Evolutionary conservation across 2,888 invertebrate species (phyloP).

Genomic region (Acheta domesticus): DNA sequence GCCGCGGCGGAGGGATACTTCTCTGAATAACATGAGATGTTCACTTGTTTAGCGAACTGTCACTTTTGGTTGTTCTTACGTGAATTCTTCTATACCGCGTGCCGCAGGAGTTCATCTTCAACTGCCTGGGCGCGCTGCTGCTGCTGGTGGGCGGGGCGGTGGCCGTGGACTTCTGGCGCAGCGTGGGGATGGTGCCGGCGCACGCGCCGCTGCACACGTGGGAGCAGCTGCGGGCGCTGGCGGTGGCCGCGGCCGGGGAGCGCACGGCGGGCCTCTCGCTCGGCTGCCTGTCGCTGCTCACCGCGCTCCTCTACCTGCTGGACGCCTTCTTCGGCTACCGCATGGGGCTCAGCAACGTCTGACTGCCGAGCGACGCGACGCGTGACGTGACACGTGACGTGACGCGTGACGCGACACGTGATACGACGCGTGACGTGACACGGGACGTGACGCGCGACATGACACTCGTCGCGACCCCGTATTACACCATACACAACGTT

Average conservation of each 20-base stretch:
- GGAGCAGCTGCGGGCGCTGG: slow-evolving; percentile 31
- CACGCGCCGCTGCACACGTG: slow-evolving; percentile 30
- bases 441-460: no score
- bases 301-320: slow-evolving; percentile 34
- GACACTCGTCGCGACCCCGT: no score
- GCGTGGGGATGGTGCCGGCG: slow-evolving; percentile 34
- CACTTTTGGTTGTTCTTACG: no score
- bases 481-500: no score
- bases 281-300: slow-evolving; percentile 33
- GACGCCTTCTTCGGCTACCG: slow-evolving; percentile 36
- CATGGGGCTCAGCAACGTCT: slow-evolving; percentile 24
- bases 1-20: no score
- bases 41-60: no score
- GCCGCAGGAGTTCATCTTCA: slow-evolving; percentile 35
- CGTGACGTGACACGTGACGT: no score
- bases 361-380: no score
- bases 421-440: no score
- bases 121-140: slow-evolving; percentile 32
- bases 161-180: slow-evolving; percentile 37
- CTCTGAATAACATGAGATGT: no score
- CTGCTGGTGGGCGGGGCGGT: slow-evolving; percentile 34
- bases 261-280: slow-evolving; percentile 34
- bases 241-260: slow-evolving; percentile 29
- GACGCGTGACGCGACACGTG: no score
- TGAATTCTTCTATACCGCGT: no score